These are phyloP conservation scores for Graphium colonna DNA, from an alignment of 2,888 invertebrate genomes.

Conservation along the genomic window DNA sequence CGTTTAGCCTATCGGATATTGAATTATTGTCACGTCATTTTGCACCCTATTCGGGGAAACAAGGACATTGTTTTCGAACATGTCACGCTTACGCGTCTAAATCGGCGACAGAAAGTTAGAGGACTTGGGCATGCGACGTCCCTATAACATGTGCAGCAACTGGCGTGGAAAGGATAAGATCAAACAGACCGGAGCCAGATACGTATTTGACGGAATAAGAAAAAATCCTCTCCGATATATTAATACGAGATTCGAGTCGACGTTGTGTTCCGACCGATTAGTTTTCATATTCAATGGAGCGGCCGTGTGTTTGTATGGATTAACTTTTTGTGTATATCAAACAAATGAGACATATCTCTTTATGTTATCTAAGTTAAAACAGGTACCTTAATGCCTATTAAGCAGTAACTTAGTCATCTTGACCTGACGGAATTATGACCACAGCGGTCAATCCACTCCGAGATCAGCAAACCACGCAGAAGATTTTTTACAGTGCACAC, in stretches of 20 bases:
- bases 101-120: slow-evolving; percentile 21
- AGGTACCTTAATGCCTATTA: too few species aligned
- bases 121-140: slow-evolving; percentile 28
- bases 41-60: neutral
- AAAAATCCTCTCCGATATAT: slow-evolving; percentile 24
- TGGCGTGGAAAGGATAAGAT: slow-evolving; percentile 36
- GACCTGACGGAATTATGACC: too few species aligned
- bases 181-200: slow-evolving; percentile 30
- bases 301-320: slow-evolving; percentile 1
- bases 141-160: slow-evolving; percentile 30
- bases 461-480: too few species aligned
- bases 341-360: neutral
- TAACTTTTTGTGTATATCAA: neutral
- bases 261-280: slow-evolving; percentile 2
- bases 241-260: slow-evolving; percentile 14
- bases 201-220: slow-evolving; percentile 28
- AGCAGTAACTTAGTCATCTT: too few species aligned
- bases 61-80: slow-evolving; percentile 2
- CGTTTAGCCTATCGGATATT: neutral
- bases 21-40: slow-evolving; percentile 12
- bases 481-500: too few species aligned
- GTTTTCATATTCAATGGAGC: slow-evolving; percentile 6
- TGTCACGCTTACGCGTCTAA: neutral
- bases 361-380: too few species aligned
- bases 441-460: too few species aligned